These are phyloP conservation scores for Coregonus clupeaformis DNA, from an alignment of 2,113 vertebrate genomes.

Conservation along the genomic window DNA sequence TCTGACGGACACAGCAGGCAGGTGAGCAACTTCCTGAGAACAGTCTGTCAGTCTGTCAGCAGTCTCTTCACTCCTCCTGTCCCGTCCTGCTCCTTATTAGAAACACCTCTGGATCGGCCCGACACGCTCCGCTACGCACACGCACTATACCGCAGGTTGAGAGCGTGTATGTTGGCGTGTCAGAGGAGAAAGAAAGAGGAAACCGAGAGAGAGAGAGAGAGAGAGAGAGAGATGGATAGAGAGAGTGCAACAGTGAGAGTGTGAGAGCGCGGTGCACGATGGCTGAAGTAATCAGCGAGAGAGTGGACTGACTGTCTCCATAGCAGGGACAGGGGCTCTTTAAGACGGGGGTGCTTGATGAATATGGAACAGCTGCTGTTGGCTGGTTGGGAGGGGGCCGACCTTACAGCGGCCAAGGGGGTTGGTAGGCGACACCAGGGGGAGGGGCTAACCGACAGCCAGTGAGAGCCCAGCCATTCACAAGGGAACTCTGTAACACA, in stretches of 20 bases:
- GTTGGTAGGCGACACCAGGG: slow-evolving; percentile 33
- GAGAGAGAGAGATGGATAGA: slow-evolving; percentile 24
- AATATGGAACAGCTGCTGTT: slow-evolving; percentile 72
- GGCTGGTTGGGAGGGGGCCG: slow-evolving; percentile 73
- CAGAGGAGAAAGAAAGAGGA: slow-evolving; percentile 28
- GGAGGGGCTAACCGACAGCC: slow-evolving; percentile 28
- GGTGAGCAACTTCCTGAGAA: slow-evolving; percentile 46
- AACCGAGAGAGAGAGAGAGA: slow-evolving; percentile 3
- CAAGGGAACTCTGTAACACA: slow-evolving; percentile 52
- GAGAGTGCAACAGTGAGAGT: slow-evolving; percentile 31
- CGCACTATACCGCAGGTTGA: slow-evolving; percentile 22
- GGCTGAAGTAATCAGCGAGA: slow-evolving; percentile 64
- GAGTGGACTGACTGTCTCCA: slow-evolving; percentile 77
- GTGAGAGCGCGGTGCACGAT: slow-evolving; percentile 63
- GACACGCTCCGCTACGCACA: slow-evolving; percentile 55
- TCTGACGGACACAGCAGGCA: slow-evolving; percentile 29
- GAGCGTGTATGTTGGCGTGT: slow-evolving; percentile 28
- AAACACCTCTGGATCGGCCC: slow-evolving; percentile 36
- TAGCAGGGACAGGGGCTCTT: slow-evolving; percentile 79
- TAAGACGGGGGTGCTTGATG: slow-evolving; percentile 78
- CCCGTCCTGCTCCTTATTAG: not conserved
- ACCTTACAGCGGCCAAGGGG: slow-evolving; percentile 72
- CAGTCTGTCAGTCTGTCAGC: slow-evolving; percentile 48
- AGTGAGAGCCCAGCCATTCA: slow-evolving; percentile 64
- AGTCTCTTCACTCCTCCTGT: not conserved